Base-by-base conservation (phyloP, 2,113 vertebrate species). In the Carlito syrichta region DNA sequence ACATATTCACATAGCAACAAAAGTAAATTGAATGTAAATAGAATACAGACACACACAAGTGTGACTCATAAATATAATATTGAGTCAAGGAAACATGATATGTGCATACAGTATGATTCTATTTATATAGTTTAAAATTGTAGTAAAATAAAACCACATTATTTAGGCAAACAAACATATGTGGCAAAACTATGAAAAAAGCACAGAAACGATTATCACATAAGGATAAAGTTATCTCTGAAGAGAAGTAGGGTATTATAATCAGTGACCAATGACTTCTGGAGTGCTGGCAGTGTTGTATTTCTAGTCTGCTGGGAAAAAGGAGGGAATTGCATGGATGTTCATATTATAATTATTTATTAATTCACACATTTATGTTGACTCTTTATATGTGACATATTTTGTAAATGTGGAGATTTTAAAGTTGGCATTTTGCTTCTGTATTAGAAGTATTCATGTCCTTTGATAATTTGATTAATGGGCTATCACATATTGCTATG, bases 11-110 rank as follows among this genome's bases (percentile, higher is more conserved):
- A 63, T 11, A 62, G n/a, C n/a, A 86, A 69, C 25, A 54, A 77
- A 92, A 94, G 52, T 48, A 82, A 93, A 68, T 27, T 84, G 32
- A 89, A 94, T 58, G 79, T 45, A 79, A 87, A 78, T 68, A 93
- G 13, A 81, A 93, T 63, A 87, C 5, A 77, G 20, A n/a, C 73
- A 58, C 32, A 88, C 8, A 43, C 4, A 89, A 94, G 11, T 68
- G 71, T 45, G 40, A 82, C 81, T 93, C 38, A 52, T 60, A 91
- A 83, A 91, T 35, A 79, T 45, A 68, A 76, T 27, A 5, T 5
- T 11, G 40, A 40, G 62, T 30, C 56, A 73, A 68, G 63, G 35
- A 88, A 76, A 58, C 52, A 86, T 27, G 6, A 88, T 68, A 77
- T 38, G 6, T n/a, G 63, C 77, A 69, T 35, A 43, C 40, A 45